Evolutionary conservation across 2,797 vertebrate species (phyloP).

Genomic region (Pyrrhura leucotis): DNA sequence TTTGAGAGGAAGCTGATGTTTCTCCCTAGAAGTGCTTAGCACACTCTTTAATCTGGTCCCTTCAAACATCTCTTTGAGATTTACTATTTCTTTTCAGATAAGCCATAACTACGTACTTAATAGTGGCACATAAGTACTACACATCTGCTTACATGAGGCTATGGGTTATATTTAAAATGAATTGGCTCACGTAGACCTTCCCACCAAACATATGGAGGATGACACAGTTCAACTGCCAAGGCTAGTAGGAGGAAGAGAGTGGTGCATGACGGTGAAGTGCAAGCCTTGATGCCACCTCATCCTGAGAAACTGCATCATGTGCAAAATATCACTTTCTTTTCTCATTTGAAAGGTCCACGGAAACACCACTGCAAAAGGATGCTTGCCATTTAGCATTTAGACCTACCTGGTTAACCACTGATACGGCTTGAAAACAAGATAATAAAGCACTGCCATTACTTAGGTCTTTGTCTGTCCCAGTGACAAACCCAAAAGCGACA

Average conservation of each 20-base stretch:
- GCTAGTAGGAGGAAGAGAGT: neutral
- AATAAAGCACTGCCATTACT: neutral
- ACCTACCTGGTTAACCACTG: neutral
- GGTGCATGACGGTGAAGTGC: accelerated
- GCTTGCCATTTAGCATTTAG: neutral
- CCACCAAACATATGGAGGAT: neutral
- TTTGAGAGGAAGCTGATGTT: neutral
- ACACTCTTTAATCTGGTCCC: neutral
- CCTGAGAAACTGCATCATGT: neutral
- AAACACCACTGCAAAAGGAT: neutral
- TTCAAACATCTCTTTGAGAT: neutral
- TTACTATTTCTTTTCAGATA: neutral
- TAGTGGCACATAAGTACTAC: accelerated
- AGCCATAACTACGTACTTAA: neutral
- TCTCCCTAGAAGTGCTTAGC: neutral
- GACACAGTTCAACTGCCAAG: neutral
- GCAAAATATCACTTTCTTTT: neutral
- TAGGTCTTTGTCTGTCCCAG: neutral
- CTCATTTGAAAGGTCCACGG: neutral
- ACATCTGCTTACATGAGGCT: neutral
- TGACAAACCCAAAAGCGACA: neutral
- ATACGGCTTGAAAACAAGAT: neutral
- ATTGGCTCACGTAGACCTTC: neutral
- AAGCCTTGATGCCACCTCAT: neutral
- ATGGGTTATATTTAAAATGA: neutral